Percentiles rank a stretch among this genome's conserved stretches.
These are phyloP conservation scores for Hoplostethus atlanticus DNA, from an alignment of 2,797 vertebrate genomes.

Conservation along the genomic window DNA sequence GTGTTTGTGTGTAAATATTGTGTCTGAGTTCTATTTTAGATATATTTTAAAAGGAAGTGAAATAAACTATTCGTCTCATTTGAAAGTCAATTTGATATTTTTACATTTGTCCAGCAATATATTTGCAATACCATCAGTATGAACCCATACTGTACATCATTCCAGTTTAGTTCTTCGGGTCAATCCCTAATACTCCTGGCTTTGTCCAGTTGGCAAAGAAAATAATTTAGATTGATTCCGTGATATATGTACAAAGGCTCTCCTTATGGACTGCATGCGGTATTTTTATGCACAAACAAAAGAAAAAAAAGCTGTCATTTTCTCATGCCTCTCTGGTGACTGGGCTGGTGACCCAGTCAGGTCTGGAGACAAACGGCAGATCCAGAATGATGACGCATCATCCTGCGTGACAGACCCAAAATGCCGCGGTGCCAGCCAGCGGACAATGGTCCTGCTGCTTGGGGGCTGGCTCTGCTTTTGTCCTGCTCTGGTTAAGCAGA, in stretches of 20 bases:
- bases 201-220: background rate
- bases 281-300: slow-evolving; percentile 45
- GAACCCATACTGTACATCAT: background rate
- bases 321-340: slow-evolving; percentile 74
- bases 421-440: slow-evolving; percentile 84
- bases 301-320: slow-evolving; percentile 62
- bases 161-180: background rate
- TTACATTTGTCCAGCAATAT: no score
- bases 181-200: background rate
- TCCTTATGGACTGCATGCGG: background rate
- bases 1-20: slow-evolving; percentile 32
- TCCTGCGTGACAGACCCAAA: slow-evolving; percentile 82
- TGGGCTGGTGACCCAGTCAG: slow-evolving; percentile 74
- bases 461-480: slow-evolving; percentile 93
- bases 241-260: background rate
- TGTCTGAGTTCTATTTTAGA: background rate
- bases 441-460: slow-evolving; percentile 92
- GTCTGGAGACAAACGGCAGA: slow-evolving; percentile 73
- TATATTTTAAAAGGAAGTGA: background rate
- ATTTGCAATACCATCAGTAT: no score
- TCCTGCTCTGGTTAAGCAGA: slow-evolving; percentile 96
- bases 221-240: background rate
- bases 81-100: background rate
- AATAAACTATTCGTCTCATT: background rate
- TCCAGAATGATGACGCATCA: slow-evolving; percentile 82